Conservation (phyloP, 2,113 vertebrate genomes). For the Ctenodactylus gundi region DNA sequence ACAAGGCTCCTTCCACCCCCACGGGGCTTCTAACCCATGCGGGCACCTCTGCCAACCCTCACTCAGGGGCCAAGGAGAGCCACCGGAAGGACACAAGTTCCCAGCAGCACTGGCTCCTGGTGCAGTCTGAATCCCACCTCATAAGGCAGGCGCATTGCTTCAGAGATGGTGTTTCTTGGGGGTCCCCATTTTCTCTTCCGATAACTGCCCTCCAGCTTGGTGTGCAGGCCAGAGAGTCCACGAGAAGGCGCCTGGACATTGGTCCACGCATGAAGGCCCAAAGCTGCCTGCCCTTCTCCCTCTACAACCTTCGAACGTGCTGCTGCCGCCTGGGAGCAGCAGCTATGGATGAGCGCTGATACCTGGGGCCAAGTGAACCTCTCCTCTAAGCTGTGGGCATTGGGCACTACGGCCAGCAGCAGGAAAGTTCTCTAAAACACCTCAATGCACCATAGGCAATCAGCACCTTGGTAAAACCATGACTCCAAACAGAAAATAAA, state of each 20-base stretch:
- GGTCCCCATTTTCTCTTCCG: not conserved
- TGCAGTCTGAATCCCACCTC: not conserved
- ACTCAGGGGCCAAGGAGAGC: accelerated
- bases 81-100: accelerated
- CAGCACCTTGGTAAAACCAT: no score
- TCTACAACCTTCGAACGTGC: not conserved
- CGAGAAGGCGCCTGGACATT: not conserved
- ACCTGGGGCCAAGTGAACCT: not conserved
- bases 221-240: not conserved
- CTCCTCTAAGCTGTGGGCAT: not conserved
- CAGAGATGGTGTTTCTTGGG: no score
- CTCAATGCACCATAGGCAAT: no score
- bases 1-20: not conserved
- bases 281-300: no score
- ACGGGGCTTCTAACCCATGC: not conserved
- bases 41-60: not conserved
- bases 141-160: not conserved
- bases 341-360: not conserved
- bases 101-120: not conserved
- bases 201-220: not conserved
- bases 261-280: not conserved
- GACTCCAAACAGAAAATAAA: no score
- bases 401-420: not conserved
- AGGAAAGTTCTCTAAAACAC: no score
- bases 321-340: not conserved